Base-by-base conservation (phyloP, 2,888 invertebrate species). In the Seladonia tumulorum region DNA sequence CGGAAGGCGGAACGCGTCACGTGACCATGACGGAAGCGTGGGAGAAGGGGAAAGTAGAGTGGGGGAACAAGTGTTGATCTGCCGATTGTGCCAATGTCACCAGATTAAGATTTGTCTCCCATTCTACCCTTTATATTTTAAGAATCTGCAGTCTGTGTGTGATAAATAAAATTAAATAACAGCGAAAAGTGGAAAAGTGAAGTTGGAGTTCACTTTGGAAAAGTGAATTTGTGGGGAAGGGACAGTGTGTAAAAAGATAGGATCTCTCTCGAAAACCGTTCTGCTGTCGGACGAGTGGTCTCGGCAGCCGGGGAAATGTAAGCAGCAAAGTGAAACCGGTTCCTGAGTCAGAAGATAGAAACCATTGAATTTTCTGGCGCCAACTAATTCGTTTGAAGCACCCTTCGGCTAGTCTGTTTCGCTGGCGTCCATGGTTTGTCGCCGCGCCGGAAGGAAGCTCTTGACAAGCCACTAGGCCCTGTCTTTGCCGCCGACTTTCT, bases 371-470 rank as follows among this genome's bases (percentile, higher is more conserved):
- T 86, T 78, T 81, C 81, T 79, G 92, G 92, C 92, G 92, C 91
- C 91, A 86, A 84, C 86, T 90, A 91, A 91, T 91, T 88, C 88
- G 87, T 85, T 87, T 81, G 86, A 87, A 90, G 90, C 81, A 84
- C 86, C 78, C 87, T 86, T 87, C 85, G 78, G 86, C 71, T 80
- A 86, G 79, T 87, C 84, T 85, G 85, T 89, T 88, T 87, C 74
- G 63, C 79, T 78, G 89, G 60, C 86, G 81, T 82, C 82, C 81
- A 76, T 83, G 82, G 75, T 79, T 88, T 86, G 88, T 87, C 86
- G 83, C 83, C 88, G 18, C 49, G 49, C 90, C 92, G 91, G 93
- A 93, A 93, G 91, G 88, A 88, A 81, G 86, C 91, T 86, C 92
- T 93, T 88, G 90, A 93, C 90, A 82, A 81, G 83, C 90, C 85